phyloP scores from a whole-genome alignment of 1,140 invertebrate genomes.

The Philopotamus ludificatus region DNA sequence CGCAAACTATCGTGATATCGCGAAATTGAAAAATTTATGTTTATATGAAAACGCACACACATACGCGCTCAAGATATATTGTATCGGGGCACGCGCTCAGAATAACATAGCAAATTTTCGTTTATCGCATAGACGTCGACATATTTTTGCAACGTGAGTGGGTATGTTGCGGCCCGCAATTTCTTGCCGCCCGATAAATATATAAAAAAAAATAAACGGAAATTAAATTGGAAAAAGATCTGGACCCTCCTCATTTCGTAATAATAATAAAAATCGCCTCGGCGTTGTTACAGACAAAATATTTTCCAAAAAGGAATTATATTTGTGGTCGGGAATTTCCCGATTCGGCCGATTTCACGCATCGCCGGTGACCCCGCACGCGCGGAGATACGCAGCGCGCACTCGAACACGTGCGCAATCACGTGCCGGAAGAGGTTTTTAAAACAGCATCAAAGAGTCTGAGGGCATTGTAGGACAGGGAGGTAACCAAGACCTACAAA shows the following conservation, averaged over 20 bases:
- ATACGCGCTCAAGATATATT: no score
- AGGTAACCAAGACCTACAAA: background rate
- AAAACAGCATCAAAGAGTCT: conserved; percentile 24
- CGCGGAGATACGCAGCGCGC: background rate
- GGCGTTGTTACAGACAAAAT: background rate
- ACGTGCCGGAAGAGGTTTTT: conserved; percentile 16
- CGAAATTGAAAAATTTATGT: no score
- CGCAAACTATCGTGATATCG: no score
- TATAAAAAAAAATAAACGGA: background rate
- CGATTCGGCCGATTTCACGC: conserved; percentile 32
- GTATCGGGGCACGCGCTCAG: no score
- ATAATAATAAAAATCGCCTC: background rate
- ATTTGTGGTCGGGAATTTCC: conserved; percentile 13
- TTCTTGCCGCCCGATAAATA: background rate
- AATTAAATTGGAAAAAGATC: background rate
- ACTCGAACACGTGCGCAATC: conserved; percentile 1
- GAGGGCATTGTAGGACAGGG: background rate
- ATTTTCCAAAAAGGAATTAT: background rate
- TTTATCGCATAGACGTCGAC: background rate
- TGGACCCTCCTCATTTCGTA: background rate
- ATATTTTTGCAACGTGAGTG: background rate
- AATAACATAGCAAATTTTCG: background rate
- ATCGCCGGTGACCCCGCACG: background rate
- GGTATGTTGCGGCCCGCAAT: background rate
- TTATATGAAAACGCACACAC: no score